Percentiles rank a stretch among this genome's conserved stretches.
Conservation (phyloP, 2,797 vertebrate species). For the Gadopsis bispinosus region DNA sequence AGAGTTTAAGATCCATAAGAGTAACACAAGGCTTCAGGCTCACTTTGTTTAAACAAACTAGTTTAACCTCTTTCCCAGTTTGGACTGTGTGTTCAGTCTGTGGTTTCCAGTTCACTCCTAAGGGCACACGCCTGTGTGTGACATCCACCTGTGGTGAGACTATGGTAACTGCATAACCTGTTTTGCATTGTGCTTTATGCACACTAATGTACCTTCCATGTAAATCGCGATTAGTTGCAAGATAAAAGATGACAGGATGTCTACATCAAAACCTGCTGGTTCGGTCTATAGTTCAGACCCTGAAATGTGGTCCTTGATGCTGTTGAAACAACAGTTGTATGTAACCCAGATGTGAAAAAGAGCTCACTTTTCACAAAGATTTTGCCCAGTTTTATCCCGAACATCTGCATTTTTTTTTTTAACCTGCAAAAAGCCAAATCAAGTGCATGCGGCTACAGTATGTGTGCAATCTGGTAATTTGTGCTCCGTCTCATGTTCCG, state of each 20-base stretch:
- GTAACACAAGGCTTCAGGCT: not conserved
- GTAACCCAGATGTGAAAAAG: not conserved
- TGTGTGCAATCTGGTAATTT: not conserved
- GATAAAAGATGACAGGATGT: no score
- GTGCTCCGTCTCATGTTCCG: not conserved
- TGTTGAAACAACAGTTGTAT: not conserved
- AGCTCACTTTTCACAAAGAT: no score
- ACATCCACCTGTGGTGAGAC: not conserved
- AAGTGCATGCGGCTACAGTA: no score
- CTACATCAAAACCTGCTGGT: not conserved
- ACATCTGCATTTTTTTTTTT: no score
- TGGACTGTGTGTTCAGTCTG: not conserved
- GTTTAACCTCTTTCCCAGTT: constrained; percentile 20
- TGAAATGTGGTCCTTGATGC: not conserved
- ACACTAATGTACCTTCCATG: not conserved
- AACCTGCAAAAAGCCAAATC: not conserved
- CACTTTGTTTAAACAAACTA: not conserved
- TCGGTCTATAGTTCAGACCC: not conserved
- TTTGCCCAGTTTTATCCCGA: not conserved
- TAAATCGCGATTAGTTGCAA: not conserved
- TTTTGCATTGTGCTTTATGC: not conserved
- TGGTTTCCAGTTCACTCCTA: not conserved
- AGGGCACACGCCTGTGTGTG: not conserved
- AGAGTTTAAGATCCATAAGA: not conserved
- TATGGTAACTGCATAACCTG: not conserved